A percentile compares a stretch with the other conserved stretches of the same genome.
phyloP scores from a whole-genome alignment of 2,888 invertebrate species.

The Mimas tiliae region DNA sequence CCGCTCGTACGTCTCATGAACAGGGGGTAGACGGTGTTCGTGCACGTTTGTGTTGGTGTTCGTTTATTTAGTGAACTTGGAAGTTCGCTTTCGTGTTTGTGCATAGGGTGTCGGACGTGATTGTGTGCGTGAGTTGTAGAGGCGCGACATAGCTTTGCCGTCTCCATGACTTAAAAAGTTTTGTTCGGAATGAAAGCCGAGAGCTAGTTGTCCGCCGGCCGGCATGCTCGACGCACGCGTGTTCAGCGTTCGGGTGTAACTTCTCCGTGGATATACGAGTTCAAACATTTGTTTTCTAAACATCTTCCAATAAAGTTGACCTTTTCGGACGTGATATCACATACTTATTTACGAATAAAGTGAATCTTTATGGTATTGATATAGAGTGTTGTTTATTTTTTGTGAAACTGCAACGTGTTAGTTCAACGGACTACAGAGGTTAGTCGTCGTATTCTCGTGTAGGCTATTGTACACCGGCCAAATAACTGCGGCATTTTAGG shows the following conservation, averaged over 20 bases:
- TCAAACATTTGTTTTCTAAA: constrained; percentile 66
- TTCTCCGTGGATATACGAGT: constrained; percentile 75
- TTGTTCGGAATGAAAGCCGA: constrained; percentile 76
- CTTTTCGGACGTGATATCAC: constrained; percentile 44
- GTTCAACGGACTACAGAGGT: constrained; percentile 84
- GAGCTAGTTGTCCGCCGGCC: constrained; percentile 81
- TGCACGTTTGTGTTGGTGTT: constrained; percentile 80
- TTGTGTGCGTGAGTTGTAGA: constrained; percentile 82
- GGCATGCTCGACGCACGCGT: constrained; percentile 71
- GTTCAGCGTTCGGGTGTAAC: constrained; percentile 60
- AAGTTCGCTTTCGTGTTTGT: constrained; percentile 82
- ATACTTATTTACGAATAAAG: constrained; percentile 54
- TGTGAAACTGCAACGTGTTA: constrained; percentile 83
- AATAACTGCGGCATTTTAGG: constrained; percentile 64
- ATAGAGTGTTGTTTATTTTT: constrained; percentile 74
- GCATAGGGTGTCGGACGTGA: constrained; percentile 75
- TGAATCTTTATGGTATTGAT: constrained; percentile 53
- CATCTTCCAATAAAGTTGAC: constrained; percentile 12
- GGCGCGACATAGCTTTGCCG: constrained; percentile 85
- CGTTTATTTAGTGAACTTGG: constrained; percentile 85
- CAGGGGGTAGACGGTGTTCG: constrained; percentile 82
- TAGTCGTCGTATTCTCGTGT: constrained; percentile 76
- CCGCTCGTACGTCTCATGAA: constrained; percentile 74
- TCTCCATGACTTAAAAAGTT: constrained; percentile 85
- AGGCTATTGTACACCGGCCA: constrained; percentile 70